Base-by-base conservation (phyloP, 2,888 invertebrate genomes). In the Mythimna impura region DNA sequence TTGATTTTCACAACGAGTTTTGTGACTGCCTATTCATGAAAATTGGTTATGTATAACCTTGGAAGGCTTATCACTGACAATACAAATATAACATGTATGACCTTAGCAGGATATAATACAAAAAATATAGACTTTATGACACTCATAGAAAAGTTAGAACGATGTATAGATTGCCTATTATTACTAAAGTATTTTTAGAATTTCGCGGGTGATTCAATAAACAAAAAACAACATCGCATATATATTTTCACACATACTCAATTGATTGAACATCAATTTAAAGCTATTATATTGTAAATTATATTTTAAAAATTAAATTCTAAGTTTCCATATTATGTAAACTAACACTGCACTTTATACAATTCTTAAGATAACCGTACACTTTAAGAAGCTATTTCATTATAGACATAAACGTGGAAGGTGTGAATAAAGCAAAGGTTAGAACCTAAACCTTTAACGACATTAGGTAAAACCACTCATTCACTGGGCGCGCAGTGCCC, bases 391-490 rank as follows among this genome's bases (percentile, higher is more conserved):
- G 34, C 10, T 4, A 71, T 77, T 75, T 72, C 61, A 14, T 57
- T 50, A 74, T 54, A 73, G 50, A 64, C 62, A 74, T 66, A 61
- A 54, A 65, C 67, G 73, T 81, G 52, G 62, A 67, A 80, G 63
- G 80, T 57, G 65, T 68, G 40, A 22, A 76, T 70, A 71, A 62
- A 73, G 73, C 71, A 87, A 88, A 89, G 89, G 89, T 86, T 81
- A 85, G 74, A 85, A 69, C 74, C 79, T 80, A 78, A 80, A 86
- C 76, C 74, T 83, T 77, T 84, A 86, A 89, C 78, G 76, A 88
- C 80, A 88, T 87, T 86, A 76, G 76, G 87, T 87, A 79, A 75
- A 86, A 83, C 82, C 80, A 78, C 80, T 81, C 80, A 82, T 85
- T 81, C 55, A 76, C 84, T 80, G 88, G 82, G 84, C 86, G 73